Base-by-base conservation (phyloP, 2,797 vertebrate genomes). In the Ptychadena robeensis region DNA sequence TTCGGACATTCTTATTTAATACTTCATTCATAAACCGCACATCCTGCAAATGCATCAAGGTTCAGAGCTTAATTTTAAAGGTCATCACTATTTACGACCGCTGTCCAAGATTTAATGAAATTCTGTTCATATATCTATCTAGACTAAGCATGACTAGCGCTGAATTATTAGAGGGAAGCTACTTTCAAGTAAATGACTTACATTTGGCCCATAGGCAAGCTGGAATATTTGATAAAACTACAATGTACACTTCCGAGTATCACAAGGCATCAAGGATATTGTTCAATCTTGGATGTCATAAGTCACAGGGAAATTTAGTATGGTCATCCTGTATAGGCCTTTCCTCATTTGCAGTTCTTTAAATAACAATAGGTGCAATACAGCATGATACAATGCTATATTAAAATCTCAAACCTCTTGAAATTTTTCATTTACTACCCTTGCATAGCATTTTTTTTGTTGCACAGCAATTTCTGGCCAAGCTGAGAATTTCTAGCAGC, bases 401-500 rank as follows among this genome's bases (percentile, higher is more conserved):
- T 14, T 57, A 25, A 32, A 28, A 10, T 78, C 32, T n/a, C 27
- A 32, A 63, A 34, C 57, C 57, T 48, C 10, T 59, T 85, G 27
- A 48, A 80, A 53, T 79, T 64, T 53, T 48, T 75, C 65, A 63
- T 74, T 84, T 75, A 84, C 74, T 84, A 70, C 71, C 10, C 38
- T 71, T 80, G 65, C 64, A 67, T 11, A 70, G 57, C 66, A 38
- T 79, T 31, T 48, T 53, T 57, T 35, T 57, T 25, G n/a, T 68
- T 48, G 22, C 64, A 68, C 25, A 82, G 53, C 25, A 71, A 75
- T 76, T 59, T 37, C 57, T 32, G 38, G 15, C 32, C 31, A 64
- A 44, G 53, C 68, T 69, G 65, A 72, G 53, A 61, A 74, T 82
- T 81, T 66, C 59, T 6, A 76, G 61, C 25, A 71, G 64, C 80